These are phyloP conservation scores for Venustoraphidia nigricollis DNA, from an alignment of 2,888 invertebrate genomes.

Conservation along the genomic window DNA sequence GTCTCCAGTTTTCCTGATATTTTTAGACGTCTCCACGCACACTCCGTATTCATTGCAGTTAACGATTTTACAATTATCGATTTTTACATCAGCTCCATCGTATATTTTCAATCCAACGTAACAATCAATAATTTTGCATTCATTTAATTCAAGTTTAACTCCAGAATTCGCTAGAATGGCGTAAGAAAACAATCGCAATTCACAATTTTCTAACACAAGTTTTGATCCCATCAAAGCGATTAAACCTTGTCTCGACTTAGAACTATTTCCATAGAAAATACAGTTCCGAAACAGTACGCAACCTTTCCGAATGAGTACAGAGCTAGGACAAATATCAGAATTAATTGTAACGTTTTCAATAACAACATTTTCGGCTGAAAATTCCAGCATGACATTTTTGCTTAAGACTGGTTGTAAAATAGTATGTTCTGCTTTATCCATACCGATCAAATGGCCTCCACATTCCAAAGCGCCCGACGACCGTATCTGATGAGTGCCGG, in stretches of 20 bases:
- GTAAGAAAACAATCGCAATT: conserved; percentile 34
- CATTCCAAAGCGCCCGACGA: conserved; percentile 34
- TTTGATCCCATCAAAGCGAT: conserved; percentile 30
- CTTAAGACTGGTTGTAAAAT: conserved; percentile 28
- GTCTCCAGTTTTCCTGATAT: too few species aligned
- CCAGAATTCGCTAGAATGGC: conserved; percentile 30
- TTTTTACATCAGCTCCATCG: conserved; percentile 25
- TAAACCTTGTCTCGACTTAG: conserved; percentile 36
- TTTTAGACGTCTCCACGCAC: conserved; percentile 24
- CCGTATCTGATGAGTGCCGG: conserved; percentile 32
- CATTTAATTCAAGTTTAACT: conserved; percentile 24
- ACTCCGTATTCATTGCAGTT: conserved; percentile 34
- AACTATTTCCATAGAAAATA: conserved; percentile 29
- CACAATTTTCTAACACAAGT: conserved; percentile 30
- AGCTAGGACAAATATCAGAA: conserved; percentile 33
- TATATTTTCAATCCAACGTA: conserved; percentile 26
- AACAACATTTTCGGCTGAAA: conserved; percentile 30
- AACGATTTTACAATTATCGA: conserved; percentile 24
- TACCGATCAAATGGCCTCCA: conserved; percentile 28
- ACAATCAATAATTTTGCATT: conserved; percentile 21
- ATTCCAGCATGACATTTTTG: conserved; percentile 36
- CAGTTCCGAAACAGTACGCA: conserved; percentile 32
- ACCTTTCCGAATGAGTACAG: conserved; percentile 33
- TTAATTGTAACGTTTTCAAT: conserved; percentile 38
- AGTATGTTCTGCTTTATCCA: conserved; percentile 18